Conservation (phyloP, 2,113 vertebrate genomes). For the Laticauda colubrina region DNA sequence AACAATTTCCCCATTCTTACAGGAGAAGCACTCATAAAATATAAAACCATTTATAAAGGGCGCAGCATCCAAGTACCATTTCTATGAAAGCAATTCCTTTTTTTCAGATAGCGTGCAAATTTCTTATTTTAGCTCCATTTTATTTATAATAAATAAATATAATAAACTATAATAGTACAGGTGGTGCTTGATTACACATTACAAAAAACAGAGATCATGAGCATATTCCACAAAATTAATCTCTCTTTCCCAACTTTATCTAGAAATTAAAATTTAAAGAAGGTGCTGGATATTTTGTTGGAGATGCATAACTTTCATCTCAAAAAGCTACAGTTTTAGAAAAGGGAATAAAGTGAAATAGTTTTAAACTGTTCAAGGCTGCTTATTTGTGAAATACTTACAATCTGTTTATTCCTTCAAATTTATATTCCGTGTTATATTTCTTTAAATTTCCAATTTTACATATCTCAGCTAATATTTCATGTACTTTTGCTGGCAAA, state of each 20-base stretch:
- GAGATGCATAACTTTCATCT: background rate
- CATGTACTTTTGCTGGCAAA: background rate
- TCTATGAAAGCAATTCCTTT: background rate
- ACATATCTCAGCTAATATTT: background rate
- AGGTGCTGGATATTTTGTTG: background rate
- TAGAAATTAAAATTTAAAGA: background rate
- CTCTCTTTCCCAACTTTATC: background rate
- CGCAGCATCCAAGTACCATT: background rate
- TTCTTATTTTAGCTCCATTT: background rate
- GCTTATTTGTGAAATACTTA: background rate
- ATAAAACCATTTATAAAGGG: slow-evolving; percentile 11
- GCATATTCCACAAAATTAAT: background rate
- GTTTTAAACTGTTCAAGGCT: background rate
- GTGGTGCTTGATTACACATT: background rate
- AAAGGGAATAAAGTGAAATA: background rate
- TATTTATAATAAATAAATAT: background rate
- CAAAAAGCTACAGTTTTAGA: background rate
- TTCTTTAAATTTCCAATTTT: background rate
- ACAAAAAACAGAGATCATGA: background rate
- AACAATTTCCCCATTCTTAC: background rate
- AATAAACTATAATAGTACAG: background rate
- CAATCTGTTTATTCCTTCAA: background rate
- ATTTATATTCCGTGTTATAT: background rate
- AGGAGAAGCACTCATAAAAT: background rate
- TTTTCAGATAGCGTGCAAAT: background rate